These are phyloP conservation scores for Agrotis puta DNA, from an alignment of 2,888 invertebrate species.

Conservation along the genomic window DNA sequence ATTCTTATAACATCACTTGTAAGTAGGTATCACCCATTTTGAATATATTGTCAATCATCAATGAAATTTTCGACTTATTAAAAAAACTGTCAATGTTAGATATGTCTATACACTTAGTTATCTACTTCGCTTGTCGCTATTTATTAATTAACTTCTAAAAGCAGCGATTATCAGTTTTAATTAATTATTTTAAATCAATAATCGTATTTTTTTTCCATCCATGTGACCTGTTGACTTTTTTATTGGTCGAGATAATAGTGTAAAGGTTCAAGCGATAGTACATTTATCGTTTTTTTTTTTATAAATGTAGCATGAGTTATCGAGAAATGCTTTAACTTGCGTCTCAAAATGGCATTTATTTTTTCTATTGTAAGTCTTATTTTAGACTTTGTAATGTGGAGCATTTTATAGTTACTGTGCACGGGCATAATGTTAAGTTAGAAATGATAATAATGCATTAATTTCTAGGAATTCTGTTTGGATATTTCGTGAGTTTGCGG, in stretches of 20 bases:
- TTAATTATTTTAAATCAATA: conserved; percentile 78
- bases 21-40: conserved; percentile 60
- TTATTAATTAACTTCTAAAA: conserved; percentile 72
- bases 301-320: conserved; percentile 72
- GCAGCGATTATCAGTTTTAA: conserved; percentile 68
- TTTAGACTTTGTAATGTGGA: conserved; percentile 49
- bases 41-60: conserved; percentile 35
- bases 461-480: conserved; percentile 29
- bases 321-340: conserved; percentile 64
- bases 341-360: conserved; percentile 81
- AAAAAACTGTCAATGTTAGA: conserved; percentile 36
- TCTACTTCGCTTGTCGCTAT: conserved; percentile 60
- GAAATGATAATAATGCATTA: conserved; percentile 22
- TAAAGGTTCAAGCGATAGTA: conserved; percentile 75
- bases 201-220: conserved; percentile 71
- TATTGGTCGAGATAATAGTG: conserved; percentile 67
- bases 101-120: conserved; percentile 48
- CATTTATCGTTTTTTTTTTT: conserved; percentile 67
- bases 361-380: conserved; percentile 75
- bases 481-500: conserved; percentile 15
- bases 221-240: conserved; percentile 74
- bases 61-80: conserved; percentile 33
- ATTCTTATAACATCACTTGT: conserved; percentile 55
- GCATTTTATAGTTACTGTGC: conserved; percentile 36
- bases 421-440: conserved; percentile 47